Conservation (phyloP, 2,113 vertebrate genomes). For the Chiloscyllium plagiosum region DNA sequence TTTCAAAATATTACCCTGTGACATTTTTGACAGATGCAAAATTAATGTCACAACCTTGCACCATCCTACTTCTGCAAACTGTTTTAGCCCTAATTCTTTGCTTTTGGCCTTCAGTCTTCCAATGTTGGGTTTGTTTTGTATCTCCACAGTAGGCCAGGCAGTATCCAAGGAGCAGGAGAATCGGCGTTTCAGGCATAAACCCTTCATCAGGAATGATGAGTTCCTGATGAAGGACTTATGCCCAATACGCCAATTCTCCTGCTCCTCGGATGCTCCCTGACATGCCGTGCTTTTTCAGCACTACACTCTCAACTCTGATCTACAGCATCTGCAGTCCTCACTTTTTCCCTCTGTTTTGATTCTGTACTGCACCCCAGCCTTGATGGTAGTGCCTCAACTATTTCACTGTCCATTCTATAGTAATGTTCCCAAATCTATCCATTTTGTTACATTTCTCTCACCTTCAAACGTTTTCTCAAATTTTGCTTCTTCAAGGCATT, state of each 20-base stretch:
- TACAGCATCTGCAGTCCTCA: too few species aligned
- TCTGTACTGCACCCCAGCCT: not conserved
- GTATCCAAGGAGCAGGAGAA: too few species aligned
- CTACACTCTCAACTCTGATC: too few species aligned
- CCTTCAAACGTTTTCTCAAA: not conserved
- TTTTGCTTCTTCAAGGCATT: not conserved
- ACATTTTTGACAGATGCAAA: not conserved
- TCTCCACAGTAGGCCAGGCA: not conserved
- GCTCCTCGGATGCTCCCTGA: too few species aligned
- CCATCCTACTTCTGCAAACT: not conserved
- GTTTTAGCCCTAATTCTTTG: not conserved
- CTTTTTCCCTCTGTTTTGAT: not conserved
- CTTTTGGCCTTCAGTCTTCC: not conserved
- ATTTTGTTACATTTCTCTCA: not conserved
- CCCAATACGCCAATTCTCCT: too few species aligned
- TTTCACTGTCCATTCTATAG: not conserved
- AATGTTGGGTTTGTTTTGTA: not conserved
- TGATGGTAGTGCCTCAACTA: not conserved
- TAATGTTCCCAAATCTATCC: not conserved
- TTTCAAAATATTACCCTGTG: not conserved
- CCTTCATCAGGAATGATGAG: too few species aligned
- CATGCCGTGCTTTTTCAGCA: too few species aligned
- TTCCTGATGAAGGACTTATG: too few species aligned
- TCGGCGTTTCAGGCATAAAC: too few species aligned
- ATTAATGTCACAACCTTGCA: not conserved